A percentile compares a stretch with the other conserved stretches of the same genome.
These are phyloP conservation scores for Lamellibrachia luymesi DNA, from an alignment of 1,140 invertebrate genomes.

Conservation along the genomic window DNA sequence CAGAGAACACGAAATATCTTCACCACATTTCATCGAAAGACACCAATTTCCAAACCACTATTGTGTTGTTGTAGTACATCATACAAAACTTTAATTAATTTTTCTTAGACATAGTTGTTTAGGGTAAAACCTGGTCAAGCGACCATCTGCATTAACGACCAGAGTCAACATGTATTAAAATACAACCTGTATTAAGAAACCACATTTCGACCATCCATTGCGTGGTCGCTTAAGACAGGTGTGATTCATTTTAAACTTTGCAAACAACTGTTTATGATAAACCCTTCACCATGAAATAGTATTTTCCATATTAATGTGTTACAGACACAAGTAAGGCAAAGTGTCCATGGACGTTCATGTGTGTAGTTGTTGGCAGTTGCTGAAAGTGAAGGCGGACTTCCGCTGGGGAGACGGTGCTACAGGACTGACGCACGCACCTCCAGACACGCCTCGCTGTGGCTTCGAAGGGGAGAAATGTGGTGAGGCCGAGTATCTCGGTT, in stretches of 20 bases:
- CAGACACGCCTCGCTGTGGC: slow-evolving; percentile 19
- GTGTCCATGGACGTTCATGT: not conserved
- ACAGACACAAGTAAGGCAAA: not conserved
- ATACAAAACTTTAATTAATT: too few relatives aligned
- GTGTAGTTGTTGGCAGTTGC: not conserved
- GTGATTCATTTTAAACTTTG: not conserved
- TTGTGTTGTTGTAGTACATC: too few relatives aligned
- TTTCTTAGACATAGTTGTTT: too few relatives aligned
- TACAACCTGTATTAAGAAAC: not conserved
- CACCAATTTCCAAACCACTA: not conserved
- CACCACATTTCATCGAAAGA: not conserved
- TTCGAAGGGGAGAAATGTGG: slow-evolving; percentile 20
- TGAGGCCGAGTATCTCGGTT: not conserved
- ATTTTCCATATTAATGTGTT: too few relatives aligned
- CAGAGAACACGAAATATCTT: not conserved
- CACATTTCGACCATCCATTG: not conserved
- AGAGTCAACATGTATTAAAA: too few relatives aligned
- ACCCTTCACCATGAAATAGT: not conserved
- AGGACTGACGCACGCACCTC: slow-evolving; percentile 9
- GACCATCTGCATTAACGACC: too few relatives aligned
- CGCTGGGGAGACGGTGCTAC: slow-evolving; percentile 15
- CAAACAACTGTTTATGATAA: not conserved
- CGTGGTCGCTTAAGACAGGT: not conserved
- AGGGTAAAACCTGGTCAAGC: too few relatives aligned
- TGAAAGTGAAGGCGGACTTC: not conserved